These are phyloP conservation scores for Tiliacea citrago DNA, from an alignment of 2,888 invertebrate genomes.

Conservation along the genomic window DNA sequence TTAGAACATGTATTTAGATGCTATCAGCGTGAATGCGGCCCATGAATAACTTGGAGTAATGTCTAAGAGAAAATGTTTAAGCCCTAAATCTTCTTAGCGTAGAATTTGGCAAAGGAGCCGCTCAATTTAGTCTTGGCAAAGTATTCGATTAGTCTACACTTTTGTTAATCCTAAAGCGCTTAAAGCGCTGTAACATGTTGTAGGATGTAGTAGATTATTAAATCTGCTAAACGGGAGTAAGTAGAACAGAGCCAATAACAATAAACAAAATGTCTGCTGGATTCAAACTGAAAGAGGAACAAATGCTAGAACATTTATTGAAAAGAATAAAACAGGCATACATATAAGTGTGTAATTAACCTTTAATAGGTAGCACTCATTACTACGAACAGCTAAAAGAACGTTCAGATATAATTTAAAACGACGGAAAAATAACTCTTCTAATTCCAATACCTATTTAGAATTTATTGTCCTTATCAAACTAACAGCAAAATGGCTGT, in stretches of 20 bases:
- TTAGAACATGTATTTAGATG: constrained; percentile 66
- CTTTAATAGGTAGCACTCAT: background rate
- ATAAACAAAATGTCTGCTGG: background rate
- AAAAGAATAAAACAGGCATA: background rate
- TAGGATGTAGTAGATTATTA: constrained; percentile 15
- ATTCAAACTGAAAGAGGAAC: background rate
- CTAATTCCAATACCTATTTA: constrained; percentile 6
- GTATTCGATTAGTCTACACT: constrained; percentile 57
- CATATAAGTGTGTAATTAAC: background rate
- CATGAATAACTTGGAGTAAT: constrained; percentile 55
- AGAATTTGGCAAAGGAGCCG: constrained; percentile 48
- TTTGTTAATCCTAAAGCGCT: constrained; percentile 46
- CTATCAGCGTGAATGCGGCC: constrained; percentile 45
- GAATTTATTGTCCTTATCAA: background rate
- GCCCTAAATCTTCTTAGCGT: constrained; percentile 41
- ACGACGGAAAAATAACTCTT: background rate
- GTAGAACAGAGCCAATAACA: background rate
- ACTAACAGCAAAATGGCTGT: constrained; percentile 18
- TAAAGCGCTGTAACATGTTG: constrained; percentile 37
- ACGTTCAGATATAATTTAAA: background rate
- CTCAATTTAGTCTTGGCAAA: constrained; percentile 62
- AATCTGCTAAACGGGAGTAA: constrained; percentile 10
- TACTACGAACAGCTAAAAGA: background rate
- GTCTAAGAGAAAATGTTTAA: constrained; percentile 49
- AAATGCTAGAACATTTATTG: background rate